Evolutionary conservation across 2,113 vertebrate species (phyloP), one percentile per base, ranked within the genome.

Genomic region (Columba janthina): DNA sequence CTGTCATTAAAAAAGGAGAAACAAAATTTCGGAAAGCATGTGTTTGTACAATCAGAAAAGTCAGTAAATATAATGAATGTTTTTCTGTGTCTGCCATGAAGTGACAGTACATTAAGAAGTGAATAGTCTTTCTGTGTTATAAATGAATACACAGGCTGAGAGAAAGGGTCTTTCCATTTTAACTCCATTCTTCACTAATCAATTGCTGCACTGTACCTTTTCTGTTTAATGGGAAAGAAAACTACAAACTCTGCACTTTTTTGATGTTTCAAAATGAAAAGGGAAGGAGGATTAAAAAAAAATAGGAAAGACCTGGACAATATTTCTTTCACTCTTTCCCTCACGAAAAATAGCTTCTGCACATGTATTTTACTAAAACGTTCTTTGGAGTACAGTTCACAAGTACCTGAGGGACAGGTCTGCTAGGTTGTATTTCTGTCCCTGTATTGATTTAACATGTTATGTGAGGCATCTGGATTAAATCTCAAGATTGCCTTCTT

Each of bases 211-310:
- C 19, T 62, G 26, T 24, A 67, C 61, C 62, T 89, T 93, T 95
- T 81, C 76, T 75, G 58, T 22, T 34, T 72, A 85, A 86, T 10
- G 16, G 78, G 61, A 95, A 82, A 75, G 48, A 95, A 86, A 97
- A 7, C 31, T 14, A 85, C 80, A 81, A 89, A 91, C 16, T 71
- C 19, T 34, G 50, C 20, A 17, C 21, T 81, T 65, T 61, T 86
- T 72, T 65, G 17, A 80, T 44, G n/a, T 78, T 94, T 87, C 29
- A 78, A 90, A 81, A 56, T 13, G 25, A 85, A 89, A 76, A 93
- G 4, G 25, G 21, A 62, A 71, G 28, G 10, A 83, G 5, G 5
- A 75, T 25, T 64, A 13, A 88, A 78, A 69, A 67, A 67, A 21
- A 62, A 67, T 2, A 67, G 7, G 34, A 85, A 90, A 82, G n/a